Percentiles rank a stretch among this genome's conserved stretches.
Conservation (phyloP, 2,113 vertebrate species). For the Urocitellus parryii region DNA sequence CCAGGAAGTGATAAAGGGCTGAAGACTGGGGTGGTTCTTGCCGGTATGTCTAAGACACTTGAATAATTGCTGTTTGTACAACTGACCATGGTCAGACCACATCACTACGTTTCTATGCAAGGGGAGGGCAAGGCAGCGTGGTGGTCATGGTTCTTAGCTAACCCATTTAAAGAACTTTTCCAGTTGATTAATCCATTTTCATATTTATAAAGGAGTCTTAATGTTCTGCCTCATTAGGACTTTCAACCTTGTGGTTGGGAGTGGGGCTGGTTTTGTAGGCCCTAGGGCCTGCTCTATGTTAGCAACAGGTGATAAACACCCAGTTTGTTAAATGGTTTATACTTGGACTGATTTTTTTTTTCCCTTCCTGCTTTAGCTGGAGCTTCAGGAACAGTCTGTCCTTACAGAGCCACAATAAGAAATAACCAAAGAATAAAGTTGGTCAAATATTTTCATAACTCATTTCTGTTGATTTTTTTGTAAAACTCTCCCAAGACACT, state of each 20-base stretch:
- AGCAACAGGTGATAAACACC: constrained; percentile 82
- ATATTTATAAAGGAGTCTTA: constrained; percentile 97
- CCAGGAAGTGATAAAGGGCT: constrained; percentile 36
- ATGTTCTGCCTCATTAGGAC: constrained; percentile 89
- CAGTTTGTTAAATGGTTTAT: constrained; percentile 71
- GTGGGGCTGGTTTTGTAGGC: constrained; percentile 85
- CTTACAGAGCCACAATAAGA: constrained; percentile 87
- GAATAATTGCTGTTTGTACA: constrained; percentile 92
- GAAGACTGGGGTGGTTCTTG: constrained; percentile 84
- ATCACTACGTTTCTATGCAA: constrained; percentile 97
- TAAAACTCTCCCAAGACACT: constrained; percentile 89
- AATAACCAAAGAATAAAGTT: constrained; percentile 93
- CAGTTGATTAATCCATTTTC: constrained; percentile 93
- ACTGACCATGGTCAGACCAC: constrained; percentile 88
- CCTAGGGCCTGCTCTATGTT: constrained; percentile 84
- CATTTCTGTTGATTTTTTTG: constrained; percentile 87
- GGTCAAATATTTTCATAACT: constrained; percentile 89
- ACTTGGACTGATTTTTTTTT: constrained; percentile 84
- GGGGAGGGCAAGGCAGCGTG: constrained; percentile 74
- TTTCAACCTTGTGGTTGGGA: constrained; percentile 91
- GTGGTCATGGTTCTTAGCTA: constrained; percentile 85
- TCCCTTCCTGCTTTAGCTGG: constrained; percentile 81
- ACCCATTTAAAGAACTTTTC: constrained; percentile 88
- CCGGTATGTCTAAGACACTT: constrained; percentile 90
- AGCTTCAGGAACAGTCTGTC: constrained; percentile 84